phyloP scores from a whole-genome alignment of 2,113 vertebrate species.

The Sclerurus mexicanus region DNA sequence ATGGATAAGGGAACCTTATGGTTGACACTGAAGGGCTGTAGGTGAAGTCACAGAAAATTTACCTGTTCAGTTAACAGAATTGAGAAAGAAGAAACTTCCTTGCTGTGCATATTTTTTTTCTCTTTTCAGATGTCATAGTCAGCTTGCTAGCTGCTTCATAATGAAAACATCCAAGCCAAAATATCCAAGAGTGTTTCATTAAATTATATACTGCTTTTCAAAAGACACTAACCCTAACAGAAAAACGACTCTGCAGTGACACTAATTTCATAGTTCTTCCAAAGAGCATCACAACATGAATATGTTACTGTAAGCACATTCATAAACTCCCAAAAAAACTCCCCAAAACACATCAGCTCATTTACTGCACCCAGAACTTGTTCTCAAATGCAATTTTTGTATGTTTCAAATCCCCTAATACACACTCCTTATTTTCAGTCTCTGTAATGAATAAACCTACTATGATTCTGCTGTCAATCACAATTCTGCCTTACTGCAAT shows the following conservation, averaged over 20 bases:
- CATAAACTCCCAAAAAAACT: background rate
- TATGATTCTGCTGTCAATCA: background rate
- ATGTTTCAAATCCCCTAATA: background rate
- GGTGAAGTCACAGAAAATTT: background rate
- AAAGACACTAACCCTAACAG: background rate
- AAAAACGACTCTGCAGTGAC: background rate
- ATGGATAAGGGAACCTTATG: background rate
- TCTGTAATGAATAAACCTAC: background rate
- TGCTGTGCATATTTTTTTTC: background rate
- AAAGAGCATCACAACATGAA: background rate
- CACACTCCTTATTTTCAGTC: background rate
- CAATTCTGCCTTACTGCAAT: background rate
- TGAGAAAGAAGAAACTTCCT: background rate
- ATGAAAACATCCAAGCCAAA: background rate
- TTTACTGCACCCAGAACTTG: background rate
- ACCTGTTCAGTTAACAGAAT: background rate
- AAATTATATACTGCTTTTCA: background rate
- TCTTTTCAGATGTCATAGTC: background rate
- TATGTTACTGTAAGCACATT: fast-evolving
- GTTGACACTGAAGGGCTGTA: background rate
- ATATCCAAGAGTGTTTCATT: background rate
- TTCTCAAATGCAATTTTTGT: background rate
- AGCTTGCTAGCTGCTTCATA: background rate
- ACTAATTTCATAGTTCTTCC: background rate
- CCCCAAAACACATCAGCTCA: fast-evolving